Base-by-base conservation (phyloP, 2,797 vertebrate genomes). In the Coendou prehensilis region DNA sequence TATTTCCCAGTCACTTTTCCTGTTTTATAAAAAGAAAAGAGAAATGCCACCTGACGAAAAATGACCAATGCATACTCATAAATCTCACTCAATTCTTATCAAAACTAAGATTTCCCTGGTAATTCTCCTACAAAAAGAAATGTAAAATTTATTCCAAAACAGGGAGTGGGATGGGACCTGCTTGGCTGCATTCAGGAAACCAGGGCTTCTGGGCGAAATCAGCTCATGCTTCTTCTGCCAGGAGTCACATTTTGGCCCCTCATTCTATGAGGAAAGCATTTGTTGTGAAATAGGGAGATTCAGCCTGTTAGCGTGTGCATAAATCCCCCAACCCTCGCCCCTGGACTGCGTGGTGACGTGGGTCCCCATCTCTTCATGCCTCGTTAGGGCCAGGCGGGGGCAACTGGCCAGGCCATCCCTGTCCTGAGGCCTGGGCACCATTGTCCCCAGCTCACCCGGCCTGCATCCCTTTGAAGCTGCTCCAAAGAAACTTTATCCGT, bases 401-500 rank as follows among this genome's bases (percentile, higher is more conserved):
- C 97, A 98, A 97, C 98, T 98, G 97, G 98, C 98, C 96, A 0
- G 15, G 82, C 45, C 33, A 91, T 96, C 93, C 93, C 96, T 98
- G 96, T 98, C 94, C 98, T 76, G 93, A 67, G 95, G 97, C 97
- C 91, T 86, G 37, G 94, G 63, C 30, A 63, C 97, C 98, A 98
- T 98, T 98, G 98, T 98, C 98, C 98, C 94, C 63, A 33, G 1
- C 96, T 98, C 86, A 71, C 61, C 11, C 94, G 30, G 96, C 96
- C 88, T 0, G 11, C 89, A 97, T 97, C 90, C 79, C 97, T 98
- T 98, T 98, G 98, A 98, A 98, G 98, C 97, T 41, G 61, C 95
- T 98, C 98, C 98, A 98, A 98, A 98, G 97, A 97, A 98, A 98
- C 98, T 98, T 98, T 98, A 98, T 98, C 98, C 98, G 92, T 98